Evolutionary conservation across 2,888 invertebrate species (phyloP), one percentile per base, ranked within the genome.

Genomic region (Patella ulyssiponensis): DNA sequence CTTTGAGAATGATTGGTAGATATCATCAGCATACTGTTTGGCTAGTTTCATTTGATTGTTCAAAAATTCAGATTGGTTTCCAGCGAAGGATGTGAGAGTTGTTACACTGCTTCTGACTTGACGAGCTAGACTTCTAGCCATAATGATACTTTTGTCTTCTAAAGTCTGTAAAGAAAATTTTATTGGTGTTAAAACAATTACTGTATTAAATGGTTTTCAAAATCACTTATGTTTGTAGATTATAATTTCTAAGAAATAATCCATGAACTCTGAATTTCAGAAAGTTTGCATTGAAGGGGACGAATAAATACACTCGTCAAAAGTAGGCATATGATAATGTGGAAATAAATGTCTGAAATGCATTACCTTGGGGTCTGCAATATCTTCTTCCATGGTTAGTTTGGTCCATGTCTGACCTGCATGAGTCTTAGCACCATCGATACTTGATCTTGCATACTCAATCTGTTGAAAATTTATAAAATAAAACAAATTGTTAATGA

Each of bases 391-490:
- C 72, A 82, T 82, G 17, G 74, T 80, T 77, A 84, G 84, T 77
- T 88, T 84, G 51, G 81, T 82, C 88, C 88, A 89, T 17, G 82
- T 79, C 15, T 82, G 77, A 27, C 76, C 53, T 51, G 86, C 75
- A 71, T 85, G 85, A 27, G 75, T 78, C 71, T 86, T 84, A 17
- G 84, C 84, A 0, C 82, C 75, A 33, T 82, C 83, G 23, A 84
- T 78, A 33, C 81, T 87, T 85, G 4, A 80, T 82, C 79, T 86
- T 87, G 88, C 88, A 82, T 88, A 89, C 83, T 88, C 84, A 76
- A 89, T 88, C 89, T 89, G 80, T 75, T 75, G 44, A 44, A 7
- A 9, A 44, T 44, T 44, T 44, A 44, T 44, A 44, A 44, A 44
- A 44, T 44, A 44, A 44, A 44, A 44, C 9, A 0, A 44, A 44